Conservation (phyloP, 2,888 invertebrate genomes). For the Nudaria mundana region DNA sequence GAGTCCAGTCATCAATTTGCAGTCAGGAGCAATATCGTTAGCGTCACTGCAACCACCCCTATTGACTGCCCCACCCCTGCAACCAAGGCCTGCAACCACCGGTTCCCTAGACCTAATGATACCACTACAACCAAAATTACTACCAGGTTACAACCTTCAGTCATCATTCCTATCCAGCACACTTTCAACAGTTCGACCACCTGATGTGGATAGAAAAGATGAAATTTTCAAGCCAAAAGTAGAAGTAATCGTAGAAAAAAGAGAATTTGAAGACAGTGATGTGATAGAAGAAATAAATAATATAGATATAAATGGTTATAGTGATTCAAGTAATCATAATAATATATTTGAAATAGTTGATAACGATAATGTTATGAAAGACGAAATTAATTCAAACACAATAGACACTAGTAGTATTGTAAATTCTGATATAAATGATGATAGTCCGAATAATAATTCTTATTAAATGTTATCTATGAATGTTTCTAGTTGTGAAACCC, state of each 20-base stretch:
- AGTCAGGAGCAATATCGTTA: constrained; percentile 71
- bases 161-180: constrained; percentile 75
- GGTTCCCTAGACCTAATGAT: constrained; percentile 85
- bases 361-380: constrained; percentile 44
- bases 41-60: constrained; percentile 78
- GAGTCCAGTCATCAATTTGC: constrained; percentile 74
- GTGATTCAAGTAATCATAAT: constrained; percentile 48
- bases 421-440: constrained; percentile 57
- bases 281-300: constrained; percentile 47
- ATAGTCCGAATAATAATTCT: constrained; percentile 74
- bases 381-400: constrained; percentile 72
- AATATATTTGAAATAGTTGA: constrained; percentile 45
- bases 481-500: constrained; percentile 52
- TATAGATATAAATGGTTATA: constrained; percentile 45
- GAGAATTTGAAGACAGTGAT: constrained; percentile 46
- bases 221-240: constrained; percentile 55
- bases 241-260: constrained; percentile 62
- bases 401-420: constrained; percentile 50
- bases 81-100: constrained; percentile 86
- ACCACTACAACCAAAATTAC: constrained; percentile 86
- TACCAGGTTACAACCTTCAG: constrained; percentile 80
- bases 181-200: constrained; percentile 73
- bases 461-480: constrained; percentile 46
- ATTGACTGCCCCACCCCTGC: constrained; percentile 82
- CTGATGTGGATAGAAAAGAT: constrained; percentile 51